Evolutionary conservation across 2,797 vertebrate genomes (phyloP).

Genomic region (Sebastes oblongus): DNA sequence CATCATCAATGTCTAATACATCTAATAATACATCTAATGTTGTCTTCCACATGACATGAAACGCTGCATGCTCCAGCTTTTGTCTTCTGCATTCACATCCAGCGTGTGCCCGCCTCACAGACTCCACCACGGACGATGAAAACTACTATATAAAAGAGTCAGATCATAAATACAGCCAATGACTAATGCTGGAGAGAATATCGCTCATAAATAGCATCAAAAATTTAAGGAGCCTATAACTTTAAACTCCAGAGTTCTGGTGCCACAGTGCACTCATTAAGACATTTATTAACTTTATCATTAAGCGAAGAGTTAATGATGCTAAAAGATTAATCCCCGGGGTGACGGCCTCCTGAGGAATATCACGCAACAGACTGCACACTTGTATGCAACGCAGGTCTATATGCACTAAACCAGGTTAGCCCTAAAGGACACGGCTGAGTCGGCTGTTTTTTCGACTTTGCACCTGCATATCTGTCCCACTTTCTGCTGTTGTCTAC

Average conservation of each 20-base stretch:
- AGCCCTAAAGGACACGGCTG: conserved; percentile 24
- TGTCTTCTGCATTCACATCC: neutral
- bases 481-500: conserved; percentile 49
- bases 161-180: neutral
- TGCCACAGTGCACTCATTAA: conserved; percentile 20
- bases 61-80: neutral
- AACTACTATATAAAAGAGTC: neutral
- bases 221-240: neutral
- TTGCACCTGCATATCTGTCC: conserved; percentile 67
- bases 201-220: neutral
- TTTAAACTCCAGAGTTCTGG: conserved; percentile 3
- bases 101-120: neutral
- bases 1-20: neutral
- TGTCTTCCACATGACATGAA: neutral
- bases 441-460: conserved; percentile 20
- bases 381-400: conserved; percentile 25
- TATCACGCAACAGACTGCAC: conserved; percentile 33
- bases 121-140: neutral
- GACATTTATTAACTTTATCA: conserved; percentile 32
- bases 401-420: conserved; percentile 45
- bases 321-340: neutral
- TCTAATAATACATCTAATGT: too few relatives aligned
- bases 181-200: neutral
- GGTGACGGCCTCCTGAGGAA: conserved; percentile 1
- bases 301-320: conserved; percentile 47